Conservation (phyloP, 2,113 vertebrate species). For the Oceanodroma tethys region DNA sequence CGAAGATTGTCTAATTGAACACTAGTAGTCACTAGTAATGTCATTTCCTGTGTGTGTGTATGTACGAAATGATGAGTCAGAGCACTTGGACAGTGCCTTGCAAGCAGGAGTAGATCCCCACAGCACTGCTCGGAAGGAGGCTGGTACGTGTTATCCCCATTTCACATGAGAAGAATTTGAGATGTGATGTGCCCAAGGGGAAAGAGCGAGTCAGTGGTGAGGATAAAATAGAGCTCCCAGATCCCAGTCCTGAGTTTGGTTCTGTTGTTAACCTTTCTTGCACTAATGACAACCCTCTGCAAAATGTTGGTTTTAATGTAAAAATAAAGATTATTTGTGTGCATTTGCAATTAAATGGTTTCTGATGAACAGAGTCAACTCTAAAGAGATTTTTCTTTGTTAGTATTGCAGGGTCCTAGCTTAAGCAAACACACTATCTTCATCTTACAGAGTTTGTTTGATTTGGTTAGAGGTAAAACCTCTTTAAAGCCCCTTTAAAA, state of each 20-base stretch:
- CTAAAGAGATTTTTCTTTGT: not conserved
- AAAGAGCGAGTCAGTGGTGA: not conserved
- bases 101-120: not conserved
- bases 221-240: not conserved
- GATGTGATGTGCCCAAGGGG: not conserved
- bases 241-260: not conserved
- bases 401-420: not conserved
- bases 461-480: not conserved
- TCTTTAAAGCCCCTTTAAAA: not conserved
- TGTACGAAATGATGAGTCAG: not conserved
- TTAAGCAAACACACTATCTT: not conserved
- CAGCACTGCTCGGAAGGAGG: not conserved
- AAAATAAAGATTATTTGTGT: not conserved
- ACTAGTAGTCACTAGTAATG: not conserved
- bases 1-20: slow-evolving; percentile 42
- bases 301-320: not conserved
- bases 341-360: not conserved
- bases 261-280: not conserved
- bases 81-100: not conserved
- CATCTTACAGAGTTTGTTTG: not conserved
- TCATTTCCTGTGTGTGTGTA: not conserved
- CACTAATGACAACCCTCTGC: not conserved
- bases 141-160: not conserved
- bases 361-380: not conserved
- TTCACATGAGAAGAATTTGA: not conserved